phyloP scores from a whole-genome alignment of 2,888 invertebrate species.

The Phaedon cochleariae region DNA sequence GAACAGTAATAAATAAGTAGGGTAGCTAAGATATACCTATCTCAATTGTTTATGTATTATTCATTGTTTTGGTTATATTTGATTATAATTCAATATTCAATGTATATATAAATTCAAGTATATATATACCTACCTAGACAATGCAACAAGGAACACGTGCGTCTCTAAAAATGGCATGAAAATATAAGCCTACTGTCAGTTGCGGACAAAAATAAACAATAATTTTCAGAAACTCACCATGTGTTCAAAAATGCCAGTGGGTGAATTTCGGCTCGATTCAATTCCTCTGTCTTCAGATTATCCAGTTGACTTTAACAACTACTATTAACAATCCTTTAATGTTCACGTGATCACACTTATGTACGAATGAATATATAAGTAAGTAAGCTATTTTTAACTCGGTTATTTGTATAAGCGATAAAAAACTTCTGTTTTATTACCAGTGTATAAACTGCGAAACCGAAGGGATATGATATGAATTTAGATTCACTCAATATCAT shows the following conservation, averaged over 20 bases:
- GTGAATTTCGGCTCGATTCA: constrained; percentile 8
- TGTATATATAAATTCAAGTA: no score
- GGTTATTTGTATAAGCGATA: constrained; percentile 21
- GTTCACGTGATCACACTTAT: constrained; percentile 20
- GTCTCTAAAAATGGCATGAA: not conserved
- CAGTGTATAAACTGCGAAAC: constrained; percentile 17
- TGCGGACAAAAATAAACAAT: constrained; percentile 1
- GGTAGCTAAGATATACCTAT: no score
- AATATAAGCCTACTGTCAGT: not conserved
- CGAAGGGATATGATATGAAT: constrained; percentile 4
- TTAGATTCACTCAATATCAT: constrained; percentile 12
- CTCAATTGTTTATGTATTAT: no score
- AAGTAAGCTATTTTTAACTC: constrained; percentile 18
- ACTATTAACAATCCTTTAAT: constrained; percentile 16
- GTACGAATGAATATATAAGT: constrained; percentile 12
- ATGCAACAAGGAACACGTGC: not conserved
- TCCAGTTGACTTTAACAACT: constrained; percentile 18
- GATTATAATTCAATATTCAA: not conserved
- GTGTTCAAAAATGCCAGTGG: constrained; percentile 16
- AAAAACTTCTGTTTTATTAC: constrained; percentile 21
- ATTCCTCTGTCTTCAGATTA: constrained; percentile 6
- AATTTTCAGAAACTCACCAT: constrained; percentile 12
- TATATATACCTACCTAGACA: no score
- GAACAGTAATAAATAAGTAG: no score
- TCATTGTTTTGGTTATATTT: no score